Conservation (phyloP, 35 echinoderm and acorn worm species). For the Holothuria glaberrima region DNA sequence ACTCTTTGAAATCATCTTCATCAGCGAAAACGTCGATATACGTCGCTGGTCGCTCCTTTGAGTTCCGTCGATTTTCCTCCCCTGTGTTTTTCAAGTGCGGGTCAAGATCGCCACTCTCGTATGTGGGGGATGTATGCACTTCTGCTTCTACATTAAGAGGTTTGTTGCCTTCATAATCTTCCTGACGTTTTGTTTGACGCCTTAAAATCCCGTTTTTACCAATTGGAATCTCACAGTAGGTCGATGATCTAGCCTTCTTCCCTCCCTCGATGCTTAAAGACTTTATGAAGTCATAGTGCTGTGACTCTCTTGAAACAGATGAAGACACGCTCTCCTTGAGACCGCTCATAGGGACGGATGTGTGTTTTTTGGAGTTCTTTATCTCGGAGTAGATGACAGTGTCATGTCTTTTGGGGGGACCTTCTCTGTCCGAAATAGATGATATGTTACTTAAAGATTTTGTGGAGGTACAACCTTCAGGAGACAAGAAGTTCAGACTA, state of each 20-base stretch:
- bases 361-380: neutral
- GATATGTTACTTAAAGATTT: constrained; percentile 20
- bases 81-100: neutral
- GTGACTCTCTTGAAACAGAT: neutral
- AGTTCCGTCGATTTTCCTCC: neutral
- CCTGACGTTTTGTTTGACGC: neutral
- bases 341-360: neutral
- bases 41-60: neutral
- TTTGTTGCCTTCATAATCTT: neutral
- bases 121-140: neutral
- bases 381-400: constrained; percentile 35
- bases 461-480: neutral
- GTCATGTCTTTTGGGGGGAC: constrained; percentile 13
- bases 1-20: constrained; percentile 1
- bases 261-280: constrained; percentile 5
- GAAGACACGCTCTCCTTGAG: neutral
- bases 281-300: constrained; percentile 8
- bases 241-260: neutral
- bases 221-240: constrained; percentile 16
- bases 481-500: constrained; percentile 35
- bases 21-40: constrained; percentile 20
- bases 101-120: too few relatives aligned
- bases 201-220: constrained; percentile 14
- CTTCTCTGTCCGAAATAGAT: neutral
- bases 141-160: constrained; percentile 34